Percentiles rank a stretch among this genome's conserved stretches.
Evolutionary conservation across 1,140 invertebrate genomes (phyloP).

Genomic region (Brachionus paranguensis): DNA sequence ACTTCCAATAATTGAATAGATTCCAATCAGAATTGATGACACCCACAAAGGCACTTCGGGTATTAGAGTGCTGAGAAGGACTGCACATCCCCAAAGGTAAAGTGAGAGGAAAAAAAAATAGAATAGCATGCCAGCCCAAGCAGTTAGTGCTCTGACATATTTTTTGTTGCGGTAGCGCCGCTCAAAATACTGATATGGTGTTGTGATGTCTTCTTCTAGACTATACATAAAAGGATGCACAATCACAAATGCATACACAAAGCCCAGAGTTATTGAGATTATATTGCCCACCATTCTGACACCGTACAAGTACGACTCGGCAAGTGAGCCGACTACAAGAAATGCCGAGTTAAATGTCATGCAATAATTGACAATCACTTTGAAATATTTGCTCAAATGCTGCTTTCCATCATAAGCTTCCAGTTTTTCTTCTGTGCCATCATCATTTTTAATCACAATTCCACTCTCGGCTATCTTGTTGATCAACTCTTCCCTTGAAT

Average conservation of each 20-base stretch:
- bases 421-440: constrained; percentile 7
- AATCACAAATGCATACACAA: constrained; percentile 3
- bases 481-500: not conserved
- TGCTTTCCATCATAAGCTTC: constrained; percentile 4
- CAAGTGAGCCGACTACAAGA: not conserved
- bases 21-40: not conserved
- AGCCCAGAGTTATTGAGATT: constrained; percentile 21
- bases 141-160: constrained; percentile 1
- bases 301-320: constrained; percentile 19
- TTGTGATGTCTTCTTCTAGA: not conserved
- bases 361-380: constrained; percentile 25
- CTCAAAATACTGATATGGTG: constrained; percentile 30
- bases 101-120: constrained; percentile 23
- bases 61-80: not conserved
- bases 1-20: not conserved
- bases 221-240: constrained; percentile 22
- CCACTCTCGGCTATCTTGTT: not conserved
- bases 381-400: not conserved
- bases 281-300: constrained; percentile 21
- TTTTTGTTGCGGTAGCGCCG: not conserved
- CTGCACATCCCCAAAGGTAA: constrained; percentile 18
- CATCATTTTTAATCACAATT: not conserved
- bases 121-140: not conserved
- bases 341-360: constrained; percentile 6
- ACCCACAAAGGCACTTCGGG: constrained; percentile 3